phyloP scores from a whole-genome alignment of 2,113 vertebrate species.

The Arothron firmamentum region DNA sequence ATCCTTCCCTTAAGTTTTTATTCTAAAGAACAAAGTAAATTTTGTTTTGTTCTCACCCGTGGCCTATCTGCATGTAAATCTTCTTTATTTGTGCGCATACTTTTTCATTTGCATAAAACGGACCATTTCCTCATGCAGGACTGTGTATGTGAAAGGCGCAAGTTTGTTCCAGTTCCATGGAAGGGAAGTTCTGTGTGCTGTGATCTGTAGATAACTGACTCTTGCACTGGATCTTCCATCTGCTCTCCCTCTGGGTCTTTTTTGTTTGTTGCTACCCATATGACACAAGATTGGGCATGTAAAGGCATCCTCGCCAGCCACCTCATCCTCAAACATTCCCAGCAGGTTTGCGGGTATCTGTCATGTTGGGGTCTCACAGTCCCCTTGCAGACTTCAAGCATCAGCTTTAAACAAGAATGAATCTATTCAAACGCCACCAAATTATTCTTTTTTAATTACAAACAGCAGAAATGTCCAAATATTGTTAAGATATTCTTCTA shows the following conservation, averaged over 20 bases:
- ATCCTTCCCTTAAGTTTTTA: too few relatives aligned
- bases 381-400: conserved; percentile 4
- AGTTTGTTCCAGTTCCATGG: too few relatives aligned
- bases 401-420: neutral
- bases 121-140: too few relatives aligned
- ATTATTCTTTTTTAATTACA: neutral
- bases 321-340: conserved; percentile 9
- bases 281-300: conserved; percentile 4
- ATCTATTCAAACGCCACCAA: neutral
- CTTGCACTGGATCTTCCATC: conserved; percentile 18
- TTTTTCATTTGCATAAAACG: too few relatives aligned
- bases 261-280: conserved; percentile 14
- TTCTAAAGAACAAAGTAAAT: too few relatives aligned
- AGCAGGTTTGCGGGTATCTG: conserved; percentile 7
- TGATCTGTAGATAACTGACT: neutral
- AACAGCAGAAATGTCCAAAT: conserved; percentile 7
- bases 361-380: conserved; percentile 30
- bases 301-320: conserved; percentile 14
- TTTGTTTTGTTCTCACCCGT: too few relatives aligned
- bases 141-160: too few relatives aligned
- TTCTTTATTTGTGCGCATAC: too few relatives aligned
- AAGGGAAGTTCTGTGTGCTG: neutral
- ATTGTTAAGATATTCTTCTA: too few relatives aligned
- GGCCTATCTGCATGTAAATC: too few relatives aligned
- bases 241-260: conserved; percentile 1